phyloP scores from a whole-genome alignment of 2,888 invertebrate species.

The Cephus nigrinus region DNA sequence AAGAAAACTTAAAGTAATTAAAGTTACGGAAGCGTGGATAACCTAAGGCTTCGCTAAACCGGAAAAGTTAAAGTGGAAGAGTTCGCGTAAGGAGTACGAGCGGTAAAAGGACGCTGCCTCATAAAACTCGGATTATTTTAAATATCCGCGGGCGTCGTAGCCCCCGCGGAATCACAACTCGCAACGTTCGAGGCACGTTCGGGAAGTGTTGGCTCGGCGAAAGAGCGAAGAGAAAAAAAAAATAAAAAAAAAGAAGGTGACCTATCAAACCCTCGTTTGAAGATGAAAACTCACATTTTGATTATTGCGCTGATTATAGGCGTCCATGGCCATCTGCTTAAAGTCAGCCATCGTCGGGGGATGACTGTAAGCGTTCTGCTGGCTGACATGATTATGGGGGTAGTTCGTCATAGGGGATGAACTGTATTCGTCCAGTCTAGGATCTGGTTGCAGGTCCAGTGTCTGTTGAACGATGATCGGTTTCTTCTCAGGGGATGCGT shows the following conservation, averaged over 20 bases:
- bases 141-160: slow-evolving; percentile 28
- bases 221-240: slow-evolving; percentile 2
- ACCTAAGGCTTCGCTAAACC: slow-evolving; percentile 50
- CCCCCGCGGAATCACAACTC: neutral
- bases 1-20: slow-evolving; percentile 61
- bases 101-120: neutral
- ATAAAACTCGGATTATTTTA: slow-evolving; percentile 38
- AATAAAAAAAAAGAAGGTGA: slow-evolving; percentile 3
- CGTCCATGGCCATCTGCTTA: slow-evolving; percentile 62
- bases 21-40: slow-evolving; percentile 58
- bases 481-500: slow-evolving; percentile 54
- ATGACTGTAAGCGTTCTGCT: slow-evolving; percentile 47
- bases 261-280: slow-evolving; percentile 16
- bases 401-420: slow-evolving; percentile 46
- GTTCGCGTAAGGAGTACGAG: slow-evolving; percentile 35
- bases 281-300: slow-evolving; percentile 48
- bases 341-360: slow-evolving; percentile 60
- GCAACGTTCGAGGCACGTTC: neutral
- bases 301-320: slow-evolving; percentile 60
- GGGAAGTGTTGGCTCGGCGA: neutral
- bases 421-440: slow-evolving; percentile 47
- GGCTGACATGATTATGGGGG: slow-evolving; percentile 39
- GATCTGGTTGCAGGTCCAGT: slow-evolving; percentile 51
- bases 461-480: slow-evolving; percentile 49
- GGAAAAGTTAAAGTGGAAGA: slow-evolving; percentile 60